These are phyloP conservation scores for Rhea americana DNA, from an alignment of 2,113 vertebrate species.

Conservation along the genomic window DNA sequence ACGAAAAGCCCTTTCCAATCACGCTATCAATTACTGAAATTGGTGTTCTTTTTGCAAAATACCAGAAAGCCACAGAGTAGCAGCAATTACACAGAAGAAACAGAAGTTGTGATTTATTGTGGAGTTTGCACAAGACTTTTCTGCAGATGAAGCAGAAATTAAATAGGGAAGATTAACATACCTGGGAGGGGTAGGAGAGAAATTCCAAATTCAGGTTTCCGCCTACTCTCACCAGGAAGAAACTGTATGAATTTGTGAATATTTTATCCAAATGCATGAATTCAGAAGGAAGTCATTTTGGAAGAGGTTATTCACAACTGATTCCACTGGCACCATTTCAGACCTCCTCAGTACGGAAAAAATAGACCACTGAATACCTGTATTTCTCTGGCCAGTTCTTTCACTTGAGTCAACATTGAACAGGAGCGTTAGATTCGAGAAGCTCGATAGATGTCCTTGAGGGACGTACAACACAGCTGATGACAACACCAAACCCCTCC, in stretches of 20 bases:
- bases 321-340: neutral
- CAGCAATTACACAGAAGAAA: constrained; percentile 5
- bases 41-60: neutral
- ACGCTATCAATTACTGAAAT: neutral
- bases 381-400: neutral
- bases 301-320: neutral
- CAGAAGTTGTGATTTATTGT: neutral
- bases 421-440: neutral
- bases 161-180: neutral
- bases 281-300: neutral
- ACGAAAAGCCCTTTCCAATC: neutral
- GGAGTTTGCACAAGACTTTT: neutral
- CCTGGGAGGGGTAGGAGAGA: accelerated
- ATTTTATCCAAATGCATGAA: too few species aligned
- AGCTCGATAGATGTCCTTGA: neutral
- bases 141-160: neutral
- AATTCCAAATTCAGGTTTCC: neutral
- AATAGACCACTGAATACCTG: neutral
- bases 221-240: neutral
- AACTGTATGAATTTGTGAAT: neutral
- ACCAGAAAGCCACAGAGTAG: neutral
- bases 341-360: neutral
- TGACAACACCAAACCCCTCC: neutral
- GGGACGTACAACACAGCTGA: neutral
- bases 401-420: neutral